Conservation (phyloP, 2,113 vertebrate species). For the Kryptolebias marmoratus region DNA sequence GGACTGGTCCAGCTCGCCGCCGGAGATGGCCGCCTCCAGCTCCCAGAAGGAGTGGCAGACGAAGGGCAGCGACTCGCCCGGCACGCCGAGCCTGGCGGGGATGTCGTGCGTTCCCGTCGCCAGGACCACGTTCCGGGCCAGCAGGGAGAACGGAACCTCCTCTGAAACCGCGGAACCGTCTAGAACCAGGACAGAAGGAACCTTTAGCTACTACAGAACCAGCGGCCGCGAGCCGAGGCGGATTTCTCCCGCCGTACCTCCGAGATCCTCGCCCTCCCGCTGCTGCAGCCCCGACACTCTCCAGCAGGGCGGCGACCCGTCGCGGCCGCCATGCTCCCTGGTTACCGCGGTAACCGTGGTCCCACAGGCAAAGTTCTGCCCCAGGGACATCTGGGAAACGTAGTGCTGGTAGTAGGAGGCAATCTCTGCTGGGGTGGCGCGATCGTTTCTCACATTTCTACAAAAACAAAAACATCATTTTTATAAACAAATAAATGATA, state of each 20-base stretch:
- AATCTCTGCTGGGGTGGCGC: constrained; percentile 82
- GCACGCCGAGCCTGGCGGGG: constrained; percentile 74
- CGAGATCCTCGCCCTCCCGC: constrained; percentile 51
- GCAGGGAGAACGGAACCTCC: constrained; percentile 72
- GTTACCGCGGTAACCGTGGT: constrained; percentile 77
- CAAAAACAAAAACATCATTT: background rate
- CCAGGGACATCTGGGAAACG: constrained; percentile 78
- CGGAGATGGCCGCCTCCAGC: constrained; percentile 78
- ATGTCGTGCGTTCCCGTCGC: constrained; percentile 84
- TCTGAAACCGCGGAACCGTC: constrained; percentile 39
- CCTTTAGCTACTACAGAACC: no score
- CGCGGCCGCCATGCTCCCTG: constrained; percentile 35
- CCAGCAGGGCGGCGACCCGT: constrained; percentile 64
- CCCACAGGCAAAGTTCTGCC: constrained; percentile 76
- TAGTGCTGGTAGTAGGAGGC: constrained; percentile 86
- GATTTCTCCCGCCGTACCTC: constrained; percentile 38
- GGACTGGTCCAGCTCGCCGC: constrained; percentile 65
- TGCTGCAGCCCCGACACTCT: constrained; percentile 75
- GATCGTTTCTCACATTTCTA: constrained; percentile 83
- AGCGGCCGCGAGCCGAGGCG: no score
- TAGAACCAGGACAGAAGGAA: constrained; percentile 3
- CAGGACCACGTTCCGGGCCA: constrained; percentile 80
- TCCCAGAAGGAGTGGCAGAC: constrained; percentile 84
- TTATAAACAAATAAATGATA: background rate
- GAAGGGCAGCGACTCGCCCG: constrained; percentile 80